phyloP scores from a whole-genome alignment of 2,113 vertebrate species.

The Dipodomys stephensi region DNA sequence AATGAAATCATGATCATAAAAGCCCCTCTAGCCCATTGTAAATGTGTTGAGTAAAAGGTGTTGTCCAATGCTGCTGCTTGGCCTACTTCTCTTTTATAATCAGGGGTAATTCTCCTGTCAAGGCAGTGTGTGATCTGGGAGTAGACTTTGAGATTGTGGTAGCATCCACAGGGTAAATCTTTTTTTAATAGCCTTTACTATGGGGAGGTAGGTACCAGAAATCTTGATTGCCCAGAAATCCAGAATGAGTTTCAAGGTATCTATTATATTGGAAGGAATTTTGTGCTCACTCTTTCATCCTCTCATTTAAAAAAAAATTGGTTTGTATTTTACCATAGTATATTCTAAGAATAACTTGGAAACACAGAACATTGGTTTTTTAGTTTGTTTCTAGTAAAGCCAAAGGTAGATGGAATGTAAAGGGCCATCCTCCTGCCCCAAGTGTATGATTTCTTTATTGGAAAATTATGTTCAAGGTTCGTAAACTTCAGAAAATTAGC shows the following conservation, averaged over 20 bases:
- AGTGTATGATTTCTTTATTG: neutral
- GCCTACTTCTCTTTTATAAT: neutral
- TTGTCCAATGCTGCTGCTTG: neutral
- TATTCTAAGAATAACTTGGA: neutral
- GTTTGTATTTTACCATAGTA: neutral
- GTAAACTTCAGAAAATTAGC: constrained; percentile 34
- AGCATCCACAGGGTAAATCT: neutral
- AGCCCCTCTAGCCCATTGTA: neutral
- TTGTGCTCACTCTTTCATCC: neutral
- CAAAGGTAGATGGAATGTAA: neutral
- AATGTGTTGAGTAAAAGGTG: neutral
- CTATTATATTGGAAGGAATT: neutral
- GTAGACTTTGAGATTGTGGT: neutral
- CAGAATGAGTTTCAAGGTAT: neutral
- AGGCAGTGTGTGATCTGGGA: neutral
- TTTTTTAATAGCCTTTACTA: neutral
- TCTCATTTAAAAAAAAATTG: neutral
- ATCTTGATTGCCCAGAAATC: neutral
- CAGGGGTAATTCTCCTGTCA: neutral
- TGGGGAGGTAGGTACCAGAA: neutral
- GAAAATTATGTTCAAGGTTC: constrained; percentile 34
- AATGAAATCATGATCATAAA: neutral
- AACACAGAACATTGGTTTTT: neutral
- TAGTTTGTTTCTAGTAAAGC: neutral
- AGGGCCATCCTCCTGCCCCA: neutral